Percentiles rank a stretch among this genome's conserved stretches.
Conservation (phyloP, 1,140 invertebrate genomes). For the Pseudomyrmex cubaensis region DNA sequence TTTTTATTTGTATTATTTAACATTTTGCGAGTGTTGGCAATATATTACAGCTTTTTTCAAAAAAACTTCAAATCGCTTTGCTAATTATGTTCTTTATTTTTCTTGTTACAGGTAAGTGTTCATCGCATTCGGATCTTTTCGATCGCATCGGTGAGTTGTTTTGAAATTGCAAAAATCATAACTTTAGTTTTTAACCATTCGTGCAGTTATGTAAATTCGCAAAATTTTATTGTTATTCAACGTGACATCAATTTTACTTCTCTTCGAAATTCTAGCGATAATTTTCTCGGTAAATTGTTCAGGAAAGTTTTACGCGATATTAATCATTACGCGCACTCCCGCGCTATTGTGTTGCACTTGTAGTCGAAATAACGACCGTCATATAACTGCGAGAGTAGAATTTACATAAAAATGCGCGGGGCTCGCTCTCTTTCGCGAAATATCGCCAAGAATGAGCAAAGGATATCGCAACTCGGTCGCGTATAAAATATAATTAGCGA, state of each 20-base stretch:
- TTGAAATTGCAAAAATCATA: not conserved
- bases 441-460: not conserved
- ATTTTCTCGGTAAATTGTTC: not conserved
- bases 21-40: no score
- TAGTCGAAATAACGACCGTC: constrained; percentile 15
- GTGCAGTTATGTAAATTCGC: not conserved
- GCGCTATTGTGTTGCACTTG: constrained; percentile 3
- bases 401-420: not conserved
- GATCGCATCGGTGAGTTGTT: constrained; percentile 4
- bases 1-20: no score
- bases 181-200: not conserved
- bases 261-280: constrained; percentile 2
- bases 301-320: not conserved
- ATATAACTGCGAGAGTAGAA: constrained; percentile 12
- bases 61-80: not conserved
- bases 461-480: not conserved
- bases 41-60: no score
- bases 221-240: not conserved
- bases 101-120: constrained; percentile 44
- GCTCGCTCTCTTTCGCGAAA: not conserved
- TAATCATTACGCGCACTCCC: not conserved
- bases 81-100: not conserved
- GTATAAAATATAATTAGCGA: constrained; percentile 44
- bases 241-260: not conserved
- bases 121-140: not conserved